phyloP scores from a whole-genome alignment of 2,113 vertebrate genomes.

The Pagrus major region DNA sequence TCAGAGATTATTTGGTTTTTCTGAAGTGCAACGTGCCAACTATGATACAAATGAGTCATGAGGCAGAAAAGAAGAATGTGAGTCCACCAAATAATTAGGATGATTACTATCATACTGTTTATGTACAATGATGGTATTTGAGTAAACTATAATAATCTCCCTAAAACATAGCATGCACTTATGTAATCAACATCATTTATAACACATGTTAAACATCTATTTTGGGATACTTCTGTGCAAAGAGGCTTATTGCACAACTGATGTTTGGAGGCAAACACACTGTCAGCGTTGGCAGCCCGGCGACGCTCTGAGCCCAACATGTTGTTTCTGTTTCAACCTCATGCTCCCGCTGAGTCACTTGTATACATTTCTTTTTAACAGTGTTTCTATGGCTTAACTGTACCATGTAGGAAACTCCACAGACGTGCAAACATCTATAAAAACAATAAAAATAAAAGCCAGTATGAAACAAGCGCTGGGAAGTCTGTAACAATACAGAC shows the following conservation, averaged over 20 bases:
- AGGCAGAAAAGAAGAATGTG: not conserved
- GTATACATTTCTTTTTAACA: not conserved
- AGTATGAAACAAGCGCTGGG: constrained; percentile 1
- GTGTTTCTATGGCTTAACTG: constrained; percentile 1
- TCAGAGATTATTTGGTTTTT: not conserved
- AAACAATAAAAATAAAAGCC: constrained; percentile 10
- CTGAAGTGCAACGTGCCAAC: not conserved
- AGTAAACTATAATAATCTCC: not conserved
- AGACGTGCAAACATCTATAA: not conserved
- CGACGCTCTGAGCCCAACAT: not conserved
- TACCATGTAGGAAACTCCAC: constrained; percentile 1
- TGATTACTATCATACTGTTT: not conserved
- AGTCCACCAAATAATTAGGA: not conserved
- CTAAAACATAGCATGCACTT: not conserved
- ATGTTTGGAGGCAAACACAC: not conserved
- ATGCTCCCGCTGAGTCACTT: not conserved
- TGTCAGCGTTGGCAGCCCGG: not conserved
- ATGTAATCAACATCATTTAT: not conserved
- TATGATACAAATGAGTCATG: not conserved
- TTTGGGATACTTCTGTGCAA: not conserved
- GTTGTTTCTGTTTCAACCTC: not conserved
- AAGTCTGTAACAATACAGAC: too few relatives aligned
- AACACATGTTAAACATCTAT: not conserved
- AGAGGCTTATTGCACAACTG: not conserved
- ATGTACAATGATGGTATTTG: not conserved